Conservation (phyloP, 2,888 invertebrate species). For the Tridacna gigas region DNA sequence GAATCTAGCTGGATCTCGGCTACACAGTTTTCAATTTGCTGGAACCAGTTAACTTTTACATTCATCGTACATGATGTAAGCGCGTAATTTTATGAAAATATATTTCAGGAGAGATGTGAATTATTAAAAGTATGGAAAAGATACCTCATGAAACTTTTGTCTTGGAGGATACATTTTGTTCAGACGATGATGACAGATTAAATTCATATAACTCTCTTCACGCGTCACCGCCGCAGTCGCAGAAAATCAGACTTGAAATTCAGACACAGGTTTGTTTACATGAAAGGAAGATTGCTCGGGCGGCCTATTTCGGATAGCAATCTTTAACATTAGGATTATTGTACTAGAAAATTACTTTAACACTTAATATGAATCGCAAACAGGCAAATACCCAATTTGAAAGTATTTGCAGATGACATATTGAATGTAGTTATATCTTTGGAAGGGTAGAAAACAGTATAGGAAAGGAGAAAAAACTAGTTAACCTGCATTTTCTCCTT, state of each 20-base stretch:
- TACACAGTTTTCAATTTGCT: not conserved
- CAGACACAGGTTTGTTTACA: slow-evolving; percentile 50
- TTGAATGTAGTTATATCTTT: no score
- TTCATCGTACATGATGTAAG: slow-evolving; percentile 12
- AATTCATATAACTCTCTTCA: slow-evolving; percentile 90
- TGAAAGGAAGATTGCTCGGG: slow-evolving; percentile 15
- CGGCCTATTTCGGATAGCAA: not conserved
- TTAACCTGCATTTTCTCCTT: no score
- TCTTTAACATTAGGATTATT: no score
- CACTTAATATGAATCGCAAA: no score
- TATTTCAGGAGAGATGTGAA: slow-evolving; percentile 27
- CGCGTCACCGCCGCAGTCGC: slow-evolving; percentile 87
- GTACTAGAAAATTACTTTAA: no score
- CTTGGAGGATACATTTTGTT: slow-evolving; percentile 69
- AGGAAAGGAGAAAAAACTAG: no score
- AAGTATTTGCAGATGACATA: no score
- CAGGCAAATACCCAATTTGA: no score
- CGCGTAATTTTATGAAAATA: slow-evolving; percentile 38
- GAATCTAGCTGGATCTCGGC: not conserved
- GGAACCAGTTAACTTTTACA: not conserved
- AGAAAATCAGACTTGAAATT: slow-evolving; percentile 49
- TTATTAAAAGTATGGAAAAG: slow-evolving; percentile 40
- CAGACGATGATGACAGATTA: slow-evolving; percentile 92
- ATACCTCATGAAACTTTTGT: slow-evolving; percentile 52
- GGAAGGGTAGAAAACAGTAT: no score